A percentile compares a stretch with the other conserved stretches of the same genome.
Conservation (phyloP, 2,888 invertebrate genomes). For the Archips crataeganus region DNA sequence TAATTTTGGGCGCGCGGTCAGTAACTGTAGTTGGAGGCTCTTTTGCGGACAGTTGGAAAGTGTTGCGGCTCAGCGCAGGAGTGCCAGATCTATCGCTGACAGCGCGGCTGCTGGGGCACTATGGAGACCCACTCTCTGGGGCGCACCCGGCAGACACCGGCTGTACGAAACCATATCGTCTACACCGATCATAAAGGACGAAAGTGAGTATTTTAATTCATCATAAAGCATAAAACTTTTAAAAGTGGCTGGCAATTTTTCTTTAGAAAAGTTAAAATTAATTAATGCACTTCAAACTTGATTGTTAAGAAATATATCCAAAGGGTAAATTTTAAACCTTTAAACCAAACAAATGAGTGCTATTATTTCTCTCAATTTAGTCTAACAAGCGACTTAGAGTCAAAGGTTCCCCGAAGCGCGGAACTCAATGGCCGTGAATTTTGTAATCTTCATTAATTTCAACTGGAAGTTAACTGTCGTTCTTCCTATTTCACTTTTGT, state of each 20-base stretch:
- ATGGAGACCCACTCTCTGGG: constrained; percentile 76
- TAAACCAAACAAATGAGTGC: constrained; percentile 83
- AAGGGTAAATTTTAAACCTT: constrained; percentile 67
- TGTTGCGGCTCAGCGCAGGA: constrained; percentile 50
- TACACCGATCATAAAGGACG: constrained; percentile 84
- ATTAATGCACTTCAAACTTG: constrained; percentile 50
- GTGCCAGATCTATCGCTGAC: constrained; percentile 49
- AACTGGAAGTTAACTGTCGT: constrained; percentile 74
- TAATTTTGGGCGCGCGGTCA: constrained; percentile 69
- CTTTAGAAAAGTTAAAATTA: neutral
- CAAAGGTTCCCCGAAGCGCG: constrained; percentile 82
- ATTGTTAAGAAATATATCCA: constrained; percentile 67
- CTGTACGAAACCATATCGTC: constrained; percentile 81
- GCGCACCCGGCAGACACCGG: constrained; percentile 67
- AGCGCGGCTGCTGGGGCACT: constrained; percentile 46
- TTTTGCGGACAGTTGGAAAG: constrained; percentile 64
- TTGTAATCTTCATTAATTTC: constrained; percentile 85
- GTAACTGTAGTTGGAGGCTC: constrained; percentile 37
- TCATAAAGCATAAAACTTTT: neutral
- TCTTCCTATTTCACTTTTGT: constrained; percentile 65
- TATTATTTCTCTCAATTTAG: constrained; percentile 86
- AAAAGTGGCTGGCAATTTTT: neutral
- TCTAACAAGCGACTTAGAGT: constrained; percentile 82
- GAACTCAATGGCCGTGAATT: constrained; percentile 84
- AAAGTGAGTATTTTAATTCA: constrained; percentile 71